Evolutionary conservation across 2,113 vertebrate genomes (phyloP), one percentile per base, ranked within the genome.

Genomic region (Perca fluviatilis): DNA sequence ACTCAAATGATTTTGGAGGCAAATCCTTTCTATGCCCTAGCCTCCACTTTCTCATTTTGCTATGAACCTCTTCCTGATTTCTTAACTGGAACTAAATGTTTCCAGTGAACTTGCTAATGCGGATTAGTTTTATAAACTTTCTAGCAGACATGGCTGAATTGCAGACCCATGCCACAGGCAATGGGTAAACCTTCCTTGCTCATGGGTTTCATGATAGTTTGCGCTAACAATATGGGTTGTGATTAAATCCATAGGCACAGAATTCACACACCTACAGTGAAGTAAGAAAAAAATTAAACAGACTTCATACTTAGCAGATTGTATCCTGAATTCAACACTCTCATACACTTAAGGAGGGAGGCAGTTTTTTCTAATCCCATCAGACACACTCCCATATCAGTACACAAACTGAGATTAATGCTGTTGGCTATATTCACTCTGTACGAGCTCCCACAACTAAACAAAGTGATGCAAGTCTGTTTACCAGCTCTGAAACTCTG

Each of bases 401-500:
- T 18, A 30, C 64, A 65, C 74, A 66, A 64, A 8, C 3, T 71
- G 58, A 71, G 53, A 77, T 83, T 54, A 79, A 67, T 67, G 70
- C 81, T 88, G 74, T 46, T 33, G 76, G 88, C 76, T 77, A 71
- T 78, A 83, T 79, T 46, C 70, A 57, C 61, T 67, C 57, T 21
- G 54, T 21, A 49, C 49, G 64, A 84, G 73, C 61, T 77, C 51
- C 54, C 54, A 21, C 43, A 69, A 54, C 49, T 61, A 84, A 90
- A 80, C 63, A 84, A 82, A 82, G 50, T 89, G 86, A 91, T 82
- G 84, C 82, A 87, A 85, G 64, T 83, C n/a, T 75, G 60, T 85
- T 88, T 88, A 61, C 66, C 62, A 18, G 33, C 57, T 73, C 76
- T 57, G 82, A 85, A 85, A 88, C 76, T 73, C 74, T 54, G 56